A percentile compares a stretch with the other conserved stretches of the same genome.
phyloP scores from a whole-genome alignment of 2,888 invertebrate genomes.

The Drosophila dives region DNA sequence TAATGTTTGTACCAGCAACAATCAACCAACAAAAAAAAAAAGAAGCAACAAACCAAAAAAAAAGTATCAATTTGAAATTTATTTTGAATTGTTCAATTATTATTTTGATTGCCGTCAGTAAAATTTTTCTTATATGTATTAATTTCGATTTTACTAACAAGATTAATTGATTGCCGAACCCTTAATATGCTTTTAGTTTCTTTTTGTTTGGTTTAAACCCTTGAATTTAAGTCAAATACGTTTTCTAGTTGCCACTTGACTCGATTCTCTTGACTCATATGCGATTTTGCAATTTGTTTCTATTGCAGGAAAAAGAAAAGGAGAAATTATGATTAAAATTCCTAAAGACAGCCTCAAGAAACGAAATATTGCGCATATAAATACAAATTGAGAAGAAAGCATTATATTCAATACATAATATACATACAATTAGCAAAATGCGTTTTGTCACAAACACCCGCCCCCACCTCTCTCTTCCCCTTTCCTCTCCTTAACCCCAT shows the following conservation, averaged over 20 bases:
- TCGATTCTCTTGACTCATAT: constrained; percentile 56
- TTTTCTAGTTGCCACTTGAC: constrained; percentile 49
- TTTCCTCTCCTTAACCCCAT: not conserved
- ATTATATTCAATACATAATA: constrained; percentile 53
- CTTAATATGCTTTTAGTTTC: constrained; percentile 23
- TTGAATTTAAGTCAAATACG: constrained; percentile 31
- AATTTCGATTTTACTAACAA: constrained; percentile 42
- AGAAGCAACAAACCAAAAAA: constrained; percentile 15
- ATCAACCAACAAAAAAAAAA: constrained; percentile 24
- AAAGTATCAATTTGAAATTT: constrained; percentile 25
- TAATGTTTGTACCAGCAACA: constrained; percentile 60
- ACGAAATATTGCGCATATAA: constrained; percentile 44
- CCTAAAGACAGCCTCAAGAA: constrained; percentile 61
- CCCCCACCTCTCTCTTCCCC: not conserved
- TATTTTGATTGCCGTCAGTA: constrained; percentile 32
- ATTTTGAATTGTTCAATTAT: constrained; percentile 14
- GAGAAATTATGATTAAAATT: constrained; percentile 84
- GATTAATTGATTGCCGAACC: constrained; percentile 42
- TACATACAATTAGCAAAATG: constrained; percentile 40
- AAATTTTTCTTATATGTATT: constrained; percentile 29
- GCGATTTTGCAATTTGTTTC: constrained; percentile 72
- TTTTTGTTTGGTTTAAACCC: constrained; percentile 18
- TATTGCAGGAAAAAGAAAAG: constrained; percentile 85
- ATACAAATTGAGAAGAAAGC: constrained; percentile 36
- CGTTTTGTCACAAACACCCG: constrained; percentile 38